phyloP scores from a whole-genome alignment of 2,888 invertebrate genomes.

The Orchestes rusci region DNA sequence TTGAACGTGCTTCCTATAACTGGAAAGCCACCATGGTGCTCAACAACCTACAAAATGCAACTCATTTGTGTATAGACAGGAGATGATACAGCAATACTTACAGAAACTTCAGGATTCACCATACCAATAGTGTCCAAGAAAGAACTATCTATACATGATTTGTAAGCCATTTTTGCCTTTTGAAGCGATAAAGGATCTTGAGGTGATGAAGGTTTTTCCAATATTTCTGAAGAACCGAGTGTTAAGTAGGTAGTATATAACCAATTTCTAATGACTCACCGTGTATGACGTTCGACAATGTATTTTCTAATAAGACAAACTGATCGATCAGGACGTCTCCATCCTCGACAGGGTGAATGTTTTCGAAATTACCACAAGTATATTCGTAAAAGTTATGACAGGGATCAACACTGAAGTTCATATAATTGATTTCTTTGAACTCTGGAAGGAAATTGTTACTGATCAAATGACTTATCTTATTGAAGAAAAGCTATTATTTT shows the following conservation, averaged over 20 bases:
- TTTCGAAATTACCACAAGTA: slow-evolving; percentile 45
- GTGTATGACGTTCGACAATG: slow-evolving; percentile 35
- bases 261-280: slow-evolving; percentile 27
- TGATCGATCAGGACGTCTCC: slow-evolving; percentile 36
- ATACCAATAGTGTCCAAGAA: slow-evolving; percentile 26
- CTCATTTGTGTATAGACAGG: too few species aligned
- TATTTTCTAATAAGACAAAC: slow-evolving; percentile 41
- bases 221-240: too few species aligned
- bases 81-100: background rate
- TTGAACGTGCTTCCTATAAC: slow-evolving; percentile 25
- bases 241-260: too few species aligned
- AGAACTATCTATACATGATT: slow-evolving; percentile 35
- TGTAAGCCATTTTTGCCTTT: slow-evolving; percentile 40
- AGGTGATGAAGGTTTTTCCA: too few species aligned
- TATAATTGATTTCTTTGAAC: slow-evolving; percentile 34
- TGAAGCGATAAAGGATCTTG: slow-evolving; percentile 37
- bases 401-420: slow-evolving; percentile 41
- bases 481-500: background rate
- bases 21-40: slow-evolving; percentile 38
- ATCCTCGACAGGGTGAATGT: slow-evolving; percentile 40
- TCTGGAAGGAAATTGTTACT: slow-evolving; percentile 29
- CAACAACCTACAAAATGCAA: slow-evolving; percentile 28
- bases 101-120: slow-evolving; percentile 33
- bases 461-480: too few species aligned
- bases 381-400: slow-evolving; percentile 47